Base-by-base conservation (phyloP, 2,797 vertebrate species). In the Chaunax sp. region DNA sequence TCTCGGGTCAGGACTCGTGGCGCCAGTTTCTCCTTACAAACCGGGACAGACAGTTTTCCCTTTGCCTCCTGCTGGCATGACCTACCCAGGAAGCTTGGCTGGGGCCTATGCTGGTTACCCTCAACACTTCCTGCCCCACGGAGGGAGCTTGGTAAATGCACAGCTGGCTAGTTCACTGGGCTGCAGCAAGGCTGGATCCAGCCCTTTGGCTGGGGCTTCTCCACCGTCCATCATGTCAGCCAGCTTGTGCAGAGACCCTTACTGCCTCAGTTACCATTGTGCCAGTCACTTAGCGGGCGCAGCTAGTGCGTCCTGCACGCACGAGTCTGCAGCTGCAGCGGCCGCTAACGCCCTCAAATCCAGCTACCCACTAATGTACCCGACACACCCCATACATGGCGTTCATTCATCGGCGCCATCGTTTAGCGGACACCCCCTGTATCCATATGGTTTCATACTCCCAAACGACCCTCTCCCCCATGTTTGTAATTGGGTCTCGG, bases 221-320 rank as follows among this genome's bases (percentile, higher is more conserved):
- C 97, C 98, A 0, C 97, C 97, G 4, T 97, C 98, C 26, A 97
- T 99, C 82, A 97, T 98, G 97, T 98, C 97, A 30, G 97, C 97
- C 75, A 98, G 97, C 75, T 86, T 99, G 83, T 99, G 97, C 91
- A 96, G 98, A 92, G 97, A 98, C 94, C 98, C 98, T 11, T 99
- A 98, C 93, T 99, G 98, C 94, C 95, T 99, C 82, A 98, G 98
- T 89, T 99, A 99, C 93, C 98, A 99, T 87, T 99, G 97, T 91
- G 97, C 98, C 91, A 98, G 97, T 77, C 97, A 99, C 92, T 92
- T 99, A 78, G 95, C 96, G 1, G 95, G 95, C 53, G 96, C 96
- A 3, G 96, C 97, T 66, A 91, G 93, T 19, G 95, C 97, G 1
- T 92, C 94, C 22, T 96, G 95, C 76, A 90, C 94, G 50, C 96